Evolutionary conservation across 2,113 vertebrate genomes (phyloP).

Genomic region (Amia ocellicauda): DNA sequence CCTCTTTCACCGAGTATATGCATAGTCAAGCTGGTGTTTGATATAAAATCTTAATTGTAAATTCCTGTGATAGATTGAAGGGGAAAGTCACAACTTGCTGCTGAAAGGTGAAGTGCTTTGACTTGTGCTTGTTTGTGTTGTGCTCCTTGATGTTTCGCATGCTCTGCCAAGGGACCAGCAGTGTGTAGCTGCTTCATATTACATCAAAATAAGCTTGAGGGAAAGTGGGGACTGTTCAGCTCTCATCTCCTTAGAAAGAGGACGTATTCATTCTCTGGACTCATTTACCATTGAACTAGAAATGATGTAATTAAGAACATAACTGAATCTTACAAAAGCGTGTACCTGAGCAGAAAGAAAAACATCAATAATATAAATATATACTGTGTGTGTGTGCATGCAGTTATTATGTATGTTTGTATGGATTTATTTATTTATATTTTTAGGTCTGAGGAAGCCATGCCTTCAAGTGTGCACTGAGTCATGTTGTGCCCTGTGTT

Average conservation of each 20-base stretch:
- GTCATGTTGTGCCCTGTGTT: too few species aligned
- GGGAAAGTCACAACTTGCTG: too few species aligned
- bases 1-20: too few species aligned
- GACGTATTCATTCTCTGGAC: not conserved
- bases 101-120: constrained; percentile 2
- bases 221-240: not conserved
- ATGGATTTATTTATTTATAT: not conserved
- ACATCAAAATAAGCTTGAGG: not conserved
- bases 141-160: not conserved
- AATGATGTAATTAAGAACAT: not conserved
- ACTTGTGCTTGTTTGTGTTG: not conserved
- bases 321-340: not conserved
- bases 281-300: not conserved
- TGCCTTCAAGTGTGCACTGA: too few species aligned
- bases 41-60: too few species aligned
- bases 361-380: too few species aligned
- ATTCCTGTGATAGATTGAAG: too few species aligned
- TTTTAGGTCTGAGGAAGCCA: not conserved
- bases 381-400: too few species aligned
- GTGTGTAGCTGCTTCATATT: not conserved
- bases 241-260: not conserved
- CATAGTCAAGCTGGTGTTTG: too few species aligned
- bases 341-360: too few species aligned
- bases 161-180: not conserved
- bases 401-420: too few species aligned